Conservation (phyloP, 2,888 invertebrate species). For the Tachina fera region DNA sequence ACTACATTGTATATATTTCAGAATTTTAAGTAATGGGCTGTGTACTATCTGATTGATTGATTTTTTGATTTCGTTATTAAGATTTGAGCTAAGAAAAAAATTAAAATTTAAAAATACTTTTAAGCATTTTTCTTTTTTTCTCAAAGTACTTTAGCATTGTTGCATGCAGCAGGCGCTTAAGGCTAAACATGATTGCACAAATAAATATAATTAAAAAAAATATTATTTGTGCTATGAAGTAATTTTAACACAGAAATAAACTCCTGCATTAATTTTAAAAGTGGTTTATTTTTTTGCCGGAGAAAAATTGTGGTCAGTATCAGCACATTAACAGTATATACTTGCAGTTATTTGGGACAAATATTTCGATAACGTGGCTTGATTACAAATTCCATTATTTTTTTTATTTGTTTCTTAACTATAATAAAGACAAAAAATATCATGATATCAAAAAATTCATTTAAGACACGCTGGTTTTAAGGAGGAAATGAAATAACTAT, state of each 20-base stretch:
- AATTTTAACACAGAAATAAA: constrained; percentile 26
- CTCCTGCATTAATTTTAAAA: constrained; percentile 41
- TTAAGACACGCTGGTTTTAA: too few relatives aligned
- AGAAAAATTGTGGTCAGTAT: constrained; percentile 26
- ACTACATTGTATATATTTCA: background rate
- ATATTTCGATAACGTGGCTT: constrained; percentile 17
- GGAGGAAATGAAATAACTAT: too few relatives aligned
- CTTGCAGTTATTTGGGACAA: constrained; percentile 33
- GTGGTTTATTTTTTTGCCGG: constrained; percentile 3
- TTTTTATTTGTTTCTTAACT: background rate
- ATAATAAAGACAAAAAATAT: background rate
- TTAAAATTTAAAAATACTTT: background rate
- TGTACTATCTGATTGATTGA: constrained; percentile 13
- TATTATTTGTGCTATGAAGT: constrained; percentile 43
- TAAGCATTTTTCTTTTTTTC: background rate
- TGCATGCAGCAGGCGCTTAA: constrained; percentile 64
- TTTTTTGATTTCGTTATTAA: constrained; percentile 39
- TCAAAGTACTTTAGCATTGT: constrained; percentile 12
- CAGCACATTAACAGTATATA: constrained; percentile 22
- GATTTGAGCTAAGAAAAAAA: constrained; percentile 35
- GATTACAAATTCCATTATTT: constrained; percentile 19
- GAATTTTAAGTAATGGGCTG: constrained; percentile 57
- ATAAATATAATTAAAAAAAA: constrained; percentile 69
- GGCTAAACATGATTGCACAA: constrained; percentile 69
- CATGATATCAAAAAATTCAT: background rate